phyloP scores from a whole-genome alignment of 2,113 vertebrate genomes.

The Labrus mixtus region DNA sequence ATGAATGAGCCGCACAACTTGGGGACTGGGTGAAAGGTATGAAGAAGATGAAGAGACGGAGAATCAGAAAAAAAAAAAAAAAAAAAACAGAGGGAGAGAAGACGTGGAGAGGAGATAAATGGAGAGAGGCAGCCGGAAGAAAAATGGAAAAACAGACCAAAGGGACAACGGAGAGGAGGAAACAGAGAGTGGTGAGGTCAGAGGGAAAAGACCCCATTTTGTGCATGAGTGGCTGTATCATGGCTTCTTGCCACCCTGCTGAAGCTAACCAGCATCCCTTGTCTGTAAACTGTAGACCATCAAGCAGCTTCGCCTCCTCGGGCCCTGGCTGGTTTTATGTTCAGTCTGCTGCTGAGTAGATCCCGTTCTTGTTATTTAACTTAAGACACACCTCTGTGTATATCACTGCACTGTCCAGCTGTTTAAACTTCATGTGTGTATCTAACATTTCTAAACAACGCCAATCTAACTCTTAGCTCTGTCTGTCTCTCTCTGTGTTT shows the following conservation, averaged over 20 bases:
- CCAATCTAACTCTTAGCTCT: no score
- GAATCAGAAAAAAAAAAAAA: slow-evolving; percentile 7
- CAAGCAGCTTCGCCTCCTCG: no score
- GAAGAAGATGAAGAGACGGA: slow-evolving; percentile 24
- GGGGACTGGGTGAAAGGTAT: neutral
- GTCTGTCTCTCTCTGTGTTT: neutral
- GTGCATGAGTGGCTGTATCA: slow-evolving; percentile 50
- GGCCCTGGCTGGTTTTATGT: no score
- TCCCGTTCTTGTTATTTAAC: neutral
- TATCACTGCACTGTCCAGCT: neutral
- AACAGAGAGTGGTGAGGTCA: slow-evolving; percentile 54
- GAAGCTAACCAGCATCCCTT: slow-evolving; percentile 19
- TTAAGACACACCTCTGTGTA: neutral
- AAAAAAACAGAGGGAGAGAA: slow-evolving; percentile 9
- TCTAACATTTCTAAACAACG: no score
- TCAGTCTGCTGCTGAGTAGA: neutral
- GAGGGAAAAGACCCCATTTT: slow-evolving; percentile 60
- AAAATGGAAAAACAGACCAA: slow-evolving; percentile 53
- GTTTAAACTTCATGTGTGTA: neutral
- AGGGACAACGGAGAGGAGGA: slow-evolving; percentile 39
- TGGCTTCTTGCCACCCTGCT: slow-evolving; percentile 18
- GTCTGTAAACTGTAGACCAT: slow-evolving; percentile 1
- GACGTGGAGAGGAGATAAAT: slow-evolving; percentile 23
- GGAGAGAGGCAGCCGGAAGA: slow-evolving; percentile 51
- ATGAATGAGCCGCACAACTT: slow-evolving; percentile 16